Evolutionary conservation across 2,797 vertebrate species (phyloP).

Genomic region (Sardinella longiceps): DNA sequence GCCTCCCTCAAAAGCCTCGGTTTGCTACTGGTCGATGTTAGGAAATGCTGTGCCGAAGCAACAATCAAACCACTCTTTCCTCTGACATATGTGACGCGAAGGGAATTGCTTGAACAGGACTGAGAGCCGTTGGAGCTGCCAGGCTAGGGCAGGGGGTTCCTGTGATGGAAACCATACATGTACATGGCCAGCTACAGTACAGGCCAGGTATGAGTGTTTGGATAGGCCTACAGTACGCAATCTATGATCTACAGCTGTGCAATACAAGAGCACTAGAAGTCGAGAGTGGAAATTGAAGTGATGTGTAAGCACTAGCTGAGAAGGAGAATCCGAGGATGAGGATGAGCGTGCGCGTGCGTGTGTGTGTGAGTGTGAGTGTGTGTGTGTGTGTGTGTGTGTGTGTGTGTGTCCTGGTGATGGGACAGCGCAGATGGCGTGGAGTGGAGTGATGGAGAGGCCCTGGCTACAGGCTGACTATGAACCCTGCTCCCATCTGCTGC

Average conservation of each 20-base stretch:
- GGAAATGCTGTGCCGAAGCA: no score
- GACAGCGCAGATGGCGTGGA: constrained; percentile 3
- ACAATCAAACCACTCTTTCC: no score
- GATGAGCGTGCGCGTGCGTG: no score
- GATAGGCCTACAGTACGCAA: no score
- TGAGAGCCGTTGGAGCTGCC: no score
- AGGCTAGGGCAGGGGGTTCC: no score
- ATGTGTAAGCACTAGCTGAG: not conserved
- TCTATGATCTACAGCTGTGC: no score
- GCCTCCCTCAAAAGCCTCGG: no score
- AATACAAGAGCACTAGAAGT: not conserved
- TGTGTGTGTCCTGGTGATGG: constrained; percentile 38
- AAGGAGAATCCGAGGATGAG: not conserved
- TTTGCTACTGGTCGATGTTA: no score
- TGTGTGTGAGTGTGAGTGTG: constrained; percentile 37
- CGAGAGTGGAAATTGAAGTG: not conserved
- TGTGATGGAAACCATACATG: no score
- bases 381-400: constrained; percentile 35
- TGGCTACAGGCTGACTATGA: constrained; percentile 25
- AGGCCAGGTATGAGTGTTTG: not conserved
- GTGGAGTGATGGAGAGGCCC: constrained; percentile 11
- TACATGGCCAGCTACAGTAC: not conserved
- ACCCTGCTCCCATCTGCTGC: constrained; percentile 46
- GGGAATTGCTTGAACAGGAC: no score
- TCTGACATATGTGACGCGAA: no score